Percentiles rank a stretch among this genome's conserved stretches.
Conservation (phyloP, 2,888 invertebrate species). For the Drosophila nr. medialis region DNA sequence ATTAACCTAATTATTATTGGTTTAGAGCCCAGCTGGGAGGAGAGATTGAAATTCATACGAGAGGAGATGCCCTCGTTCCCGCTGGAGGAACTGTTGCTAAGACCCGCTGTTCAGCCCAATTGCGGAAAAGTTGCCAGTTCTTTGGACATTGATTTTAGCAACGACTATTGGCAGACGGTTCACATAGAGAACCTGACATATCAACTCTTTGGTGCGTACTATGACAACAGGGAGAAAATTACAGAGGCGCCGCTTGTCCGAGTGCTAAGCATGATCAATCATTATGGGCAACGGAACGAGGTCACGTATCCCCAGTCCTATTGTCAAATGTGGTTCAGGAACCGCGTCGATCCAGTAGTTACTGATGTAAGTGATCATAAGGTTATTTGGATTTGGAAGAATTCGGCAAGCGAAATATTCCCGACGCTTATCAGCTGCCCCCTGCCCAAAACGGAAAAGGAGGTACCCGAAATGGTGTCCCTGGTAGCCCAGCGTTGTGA, state of each 20-base stretch:
- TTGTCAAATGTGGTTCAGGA: constrained; percentile 95
- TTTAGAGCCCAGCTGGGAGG: constrained; percentile 35
- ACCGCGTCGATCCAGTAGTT: constrained; percentile 90
- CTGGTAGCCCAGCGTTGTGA: constrained; percentile 92
- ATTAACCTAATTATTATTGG: neutral
- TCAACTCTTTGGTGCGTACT: constrained; percentile 94
- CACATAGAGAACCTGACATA: constrained; percentile 92
- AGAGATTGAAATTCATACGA: constrained; percentile 46
- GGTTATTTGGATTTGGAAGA: constrained; percentile 97
- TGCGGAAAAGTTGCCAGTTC: constrained; percentile 87
- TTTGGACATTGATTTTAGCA: constrained; percentile 94
- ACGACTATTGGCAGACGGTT: constrained; percentile 95
- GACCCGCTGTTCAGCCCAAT: neutral
- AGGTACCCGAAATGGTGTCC: constrained; percentile 87
- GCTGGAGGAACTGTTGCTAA: constrained; percentile 40
- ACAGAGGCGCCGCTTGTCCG: constrained; percentile 92
- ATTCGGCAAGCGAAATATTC: constrained; percentile 91
- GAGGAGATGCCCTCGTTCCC: constrained; percentile 65
- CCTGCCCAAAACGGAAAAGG: constrained; percentile 86
- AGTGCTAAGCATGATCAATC: constrained; percentile 93
- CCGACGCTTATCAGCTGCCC: constrained; percentile 95
- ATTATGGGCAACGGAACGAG: constrained; percentile 87
- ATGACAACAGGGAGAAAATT: constrained; percentile 91
- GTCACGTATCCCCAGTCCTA: constrained; percentile 85
- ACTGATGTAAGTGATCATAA: constrained; percentile 93